phyloP scores from a whole-genome alignment of 2,113 vertebrate species.

The Oreotrochilus melanogaster region DNA sequence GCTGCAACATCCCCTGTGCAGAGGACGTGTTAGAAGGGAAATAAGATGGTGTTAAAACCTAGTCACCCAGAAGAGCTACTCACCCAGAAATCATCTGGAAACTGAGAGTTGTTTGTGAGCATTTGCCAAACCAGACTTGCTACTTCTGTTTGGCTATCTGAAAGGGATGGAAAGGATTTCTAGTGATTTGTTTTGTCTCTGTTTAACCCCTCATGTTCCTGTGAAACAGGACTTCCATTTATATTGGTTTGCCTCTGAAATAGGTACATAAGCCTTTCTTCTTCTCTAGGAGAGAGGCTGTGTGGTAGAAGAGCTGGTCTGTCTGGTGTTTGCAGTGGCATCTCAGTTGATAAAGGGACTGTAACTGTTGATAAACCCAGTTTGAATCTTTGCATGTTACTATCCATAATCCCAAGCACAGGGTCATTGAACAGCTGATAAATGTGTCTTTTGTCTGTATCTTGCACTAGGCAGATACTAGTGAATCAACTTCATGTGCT shows the following conservation, averaged over 20 bases:
- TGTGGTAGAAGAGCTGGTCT: not conserved
- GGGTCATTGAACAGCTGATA: not conserved
- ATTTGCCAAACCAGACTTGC: not conserved
- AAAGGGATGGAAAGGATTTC: not conserved
- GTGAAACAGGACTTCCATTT: not conserved
- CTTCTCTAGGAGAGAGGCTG: fast-evolving
- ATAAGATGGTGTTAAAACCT: not conserved
- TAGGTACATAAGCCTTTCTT: not conserved
- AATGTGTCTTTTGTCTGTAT: not conserved
- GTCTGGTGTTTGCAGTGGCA: not conserved
- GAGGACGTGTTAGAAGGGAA: not conserved
- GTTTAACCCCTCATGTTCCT: not conserved
- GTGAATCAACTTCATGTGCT: not conserved
- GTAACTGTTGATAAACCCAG: not conserved
- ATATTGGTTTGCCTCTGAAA: not conserved
- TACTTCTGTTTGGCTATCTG: not conserved
- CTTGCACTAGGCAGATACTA: not conserved
- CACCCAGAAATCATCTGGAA: not conserved
- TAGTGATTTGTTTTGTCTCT: not conserved
- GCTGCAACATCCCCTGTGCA: not conserved
- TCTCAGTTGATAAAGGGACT: not conserved
- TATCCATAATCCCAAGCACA: not conserved
- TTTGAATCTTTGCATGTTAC: not conserved
- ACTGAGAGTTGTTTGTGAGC: not conserved
- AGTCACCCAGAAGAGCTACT: not conserved